Base-by-base conservation (phyloP, 2,797 vertebrate genomes). In the Petrocephalus sullivani region DNA sequence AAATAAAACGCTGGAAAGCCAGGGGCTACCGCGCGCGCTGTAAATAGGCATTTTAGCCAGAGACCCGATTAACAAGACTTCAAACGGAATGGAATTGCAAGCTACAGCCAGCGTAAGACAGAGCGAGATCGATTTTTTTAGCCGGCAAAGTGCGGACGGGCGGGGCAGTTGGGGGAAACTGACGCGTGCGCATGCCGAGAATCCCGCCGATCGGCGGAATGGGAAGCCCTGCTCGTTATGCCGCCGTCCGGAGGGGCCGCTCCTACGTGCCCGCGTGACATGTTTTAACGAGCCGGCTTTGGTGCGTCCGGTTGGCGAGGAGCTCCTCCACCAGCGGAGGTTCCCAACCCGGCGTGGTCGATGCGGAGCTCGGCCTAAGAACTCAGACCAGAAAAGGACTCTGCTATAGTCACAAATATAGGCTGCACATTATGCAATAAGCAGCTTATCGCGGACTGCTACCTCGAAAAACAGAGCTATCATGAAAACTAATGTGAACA, bases 11-110 rank as follows among this genome's bases (percentile, higher is more conserved):
- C 28, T 85, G 84, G 10, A 57, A 16, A 37, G 84, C 53, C 84
- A n/a, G 21, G 16, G 33, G 53, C 84, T 19, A 85, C 54, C n/a
- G 28, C 33, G 84, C 12, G 84, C 28, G n/a, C 19, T 57, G 53
- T 57, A 85, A 57, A 58, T 33, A 56, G 28, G 54, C 84, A 57
- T 83, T 85, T 85, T 57, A 37, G 53, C 49, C 81, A 85, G 84
- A 85, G 54, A 57, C 84, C 84, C 54, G 84, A 85, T 85, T 85
- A 85, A 85, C 84, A 85, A 37, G 84, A 85, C 84, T 57, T 85
- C 54, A 58, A 83, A 53, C 41, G 81, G 41, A 53, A 49, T 83
- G 81, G 51, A 83, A 83, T 49, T 83, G 49, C 41, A 83, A 46
- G 21, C 41, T 53, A 90, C 28, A 87, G 49, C 89, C 87, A 88